These are phyloP conservation scores for Actinostola sp. DNA, from an alignment of 92 coral and sea anemone genomes.

Conservation along the genomic window DNA sequence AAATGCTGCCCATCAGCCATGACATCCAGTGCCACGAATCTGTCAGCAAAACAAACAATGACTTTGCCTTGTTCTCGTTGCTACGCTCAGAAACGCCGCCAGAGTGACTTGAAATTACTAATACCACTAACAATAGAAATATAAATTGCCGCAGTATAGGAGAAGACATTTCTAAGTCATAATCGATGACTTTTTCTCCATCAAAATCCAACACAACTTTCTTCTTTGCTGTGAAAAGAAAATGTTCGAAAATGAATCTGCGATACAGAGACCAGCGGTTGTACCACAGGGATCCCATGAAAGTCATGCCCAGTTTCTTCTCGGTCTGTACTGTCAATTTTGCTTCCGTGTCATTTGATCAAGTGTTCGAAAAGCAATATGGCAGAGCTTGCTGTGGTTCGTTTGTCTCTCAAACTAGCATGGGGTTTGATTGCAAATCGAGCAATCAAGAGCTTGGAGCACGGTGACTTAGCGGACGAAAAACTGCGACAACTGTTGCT, in stretches of 20 bases:
- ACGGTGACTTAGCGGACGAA: constrained; percentile 85
- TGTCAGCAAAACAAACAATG: constrained; percentile 37
- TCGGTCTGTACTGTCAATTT: not conserved
- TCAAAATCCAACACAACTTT: not conserved
- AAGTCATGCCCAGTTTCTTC: not conserved
- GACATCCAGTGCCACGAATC: constrained; percentile 51
- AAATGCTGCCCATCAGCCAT: constrained; percentile 53
- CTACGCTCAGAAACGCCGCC: not conserved
- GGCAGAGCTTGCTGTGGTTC: constrained; percentile 95
- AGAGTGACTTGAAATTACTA: constrained; percentile 10
- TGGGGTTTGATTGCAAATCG: constrained; percentile 95
- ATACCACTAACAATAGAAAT: not conserved
- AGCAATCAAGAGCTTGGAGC: constrained; percentile 73
- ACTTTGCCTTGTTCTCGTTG: not conserved
- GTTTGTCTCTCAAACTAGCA: constrained; percentile 84
- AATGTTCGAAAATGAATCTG: not conserved
- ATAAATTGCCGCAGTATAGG: not conserved
- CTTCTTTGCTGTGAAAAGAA: not conserved
- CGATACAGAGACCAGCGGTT: constrained; percentile 8
- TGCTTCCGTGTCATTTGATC: constrained; percentile 8
- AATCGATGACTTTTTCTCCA: not conserved
- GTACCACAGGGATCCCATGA: not conserved
- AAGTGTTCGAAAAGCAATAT: too few species aligned
- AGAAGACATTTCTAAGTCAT: constrained; percentile 5
- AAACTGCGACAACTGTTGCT: constrained; percentile 84